A percentile compares a stretch with the other conserved stretches of the same genome.
phyloP scores from a whole-genome alignment of 2,888 invertebrate genomes.

The Oeneis ivallda region DNA sequence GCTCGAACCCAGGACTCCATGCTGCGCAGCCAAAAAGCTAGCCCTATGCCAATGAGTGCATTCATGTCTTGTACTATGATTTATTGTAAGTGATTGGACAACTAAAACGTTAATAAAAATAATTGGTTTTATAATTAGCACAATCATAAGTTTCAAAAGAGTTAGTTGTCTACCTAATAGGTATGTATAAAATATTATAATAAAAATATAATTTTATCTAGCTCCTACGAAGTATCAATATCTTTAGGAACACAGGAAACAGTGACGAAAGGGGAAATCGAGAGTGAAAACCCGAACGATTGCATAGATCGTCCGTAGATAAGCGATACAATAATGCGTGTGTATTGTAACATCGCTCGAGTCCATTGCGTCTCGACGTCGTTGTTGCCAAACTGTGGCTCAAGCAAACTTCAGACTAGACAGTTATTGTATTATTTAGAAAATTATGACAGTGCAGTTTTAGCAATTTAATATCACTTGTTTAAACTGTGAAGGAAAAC shows the following conservation, averaged over 20 bases:
- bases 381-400: constrained; percentile 58
- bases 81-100: background rate
- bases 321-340: constrained; percentile 68
- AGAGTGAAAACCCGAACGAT: constrained; percentile 42
- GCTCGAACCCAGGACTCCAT: too few species aligned
- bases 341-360: constrained; percentile 60
- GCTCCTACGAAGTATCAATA: background rate
- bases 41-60: too few species aligned
- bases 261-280: constrained; percentile 38
- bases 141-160: background rate
- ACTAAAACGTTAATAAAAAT: background rate
- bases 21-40: too few species aligned
- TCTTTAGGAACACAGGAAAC: constrained; percentile 27
- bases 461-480: too few species aligned
- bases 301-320: constrained; percentile 67
- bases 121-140: background rate
- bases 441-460: too few species aligned
- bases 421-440: background rate
- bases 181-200: too few species aligned
- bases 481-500: too few species aligned
- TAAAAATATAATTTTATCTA: background rate
- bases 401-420: constrained; percentile 44
- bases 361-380: constrained; percentile 50
- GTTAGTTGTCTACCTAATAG: background rate
- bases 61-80: background rate